phyloP scores from a whole-genome alignment of 37 sponge, comb jelly and placozoan species.

The Theonella swinhoei region DNA sequence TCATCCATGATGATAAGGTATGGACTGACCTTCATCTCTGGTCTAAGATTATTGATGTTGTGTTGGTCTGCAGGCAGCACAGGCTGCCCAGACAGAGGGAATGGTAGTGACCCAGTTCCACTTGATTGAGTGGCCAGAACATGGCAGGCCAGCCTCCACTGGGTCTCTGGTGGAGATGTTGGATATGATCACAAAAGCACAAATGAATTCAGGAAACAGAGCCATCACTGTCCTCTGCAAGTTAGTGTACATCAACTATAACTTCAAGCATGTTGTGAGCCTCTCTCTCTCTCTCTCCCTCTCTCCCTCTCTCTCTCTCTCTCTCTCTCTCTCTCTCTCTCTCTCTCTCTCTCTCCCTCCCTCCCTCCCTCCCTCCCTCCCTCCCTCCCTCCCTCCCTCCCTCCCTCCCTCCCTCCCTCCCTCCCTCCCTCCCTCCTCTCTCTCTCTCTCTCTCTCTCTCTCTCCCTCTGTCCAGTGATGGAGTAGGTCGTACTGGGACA shows the following conservation, averaged over 20 bases:
- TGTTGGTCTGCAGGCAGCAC: not conserved
- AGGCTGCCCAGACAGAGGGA: constrained; percentile 3
- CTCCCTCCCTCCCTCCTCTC: constrained; percentile 4
- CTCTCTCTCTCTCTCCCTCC: not conserved
- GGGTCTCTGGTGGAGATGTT: constrained; percentile 54
- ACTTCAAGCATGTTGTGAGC: not conserved
- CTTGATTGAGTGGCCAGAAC: constrained; percentile 52
- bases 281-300: not conserved
- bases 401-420: not conserved
- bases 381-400: not conserved
- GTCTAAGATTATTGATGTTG: not conserved
- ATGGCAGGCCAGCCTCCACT: constrained; percentile 9
- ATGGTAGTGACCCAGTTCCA: constrained; percentile 54
- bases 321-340: constrained; percentile 22
- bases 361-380: not conserved
- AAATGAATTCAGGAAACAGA: constrained; percentile 43
- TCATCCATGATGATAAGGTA: constrained; percentile 51
- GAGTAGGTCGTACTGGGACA: too few relatives aligned
- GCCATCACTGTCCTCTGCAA: constrained; percentile 62
- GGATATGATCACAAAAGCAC: constrained; percentile 17
- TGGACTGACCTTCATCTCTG: not conserved
- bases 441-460: not conserved
- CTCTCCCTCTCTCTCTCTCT: not conserved
- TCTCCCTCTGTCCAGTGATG: too few relatives aligned
- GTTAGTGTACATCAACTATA: constrained; percentile 6